Conservation (phyloP, 2,113 vertebrate genomes). For the Uria aalge region DNA sequence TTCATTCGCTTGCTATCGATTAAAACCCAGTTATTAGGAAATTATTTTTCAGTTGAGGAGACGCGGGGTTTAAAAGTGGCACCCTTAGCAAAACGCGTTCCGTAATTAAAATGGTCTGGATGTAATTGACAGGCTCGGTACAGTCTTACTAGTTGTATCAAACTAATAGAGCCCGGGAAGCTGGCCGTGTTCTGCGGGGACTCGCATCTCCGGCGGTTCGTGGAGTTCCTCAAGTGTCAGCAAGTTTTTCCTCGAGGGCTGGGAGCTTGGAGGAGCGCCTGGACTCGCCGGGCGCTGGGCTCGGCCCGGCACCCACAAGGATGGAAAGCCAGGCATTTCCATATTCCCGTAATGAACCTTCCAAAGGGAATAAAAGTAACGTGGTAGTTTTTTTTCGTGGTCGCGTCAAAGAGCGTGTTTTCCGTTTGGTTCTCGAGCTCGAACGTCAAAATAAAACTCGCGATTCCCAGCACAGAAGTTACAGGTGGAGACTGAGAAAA, state of each 20-base stretch:
- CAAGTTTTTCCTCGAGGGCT: neutral
- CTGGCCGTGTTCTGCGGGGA: neutral
- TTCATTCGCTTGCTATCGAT: rapidly evolving
- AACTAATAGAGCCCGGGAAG: rapidly evolving
- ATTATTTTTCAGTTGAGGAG: neutral
- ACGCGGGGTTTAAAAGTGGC: neutral
- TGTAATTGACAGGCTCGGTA: neutral
- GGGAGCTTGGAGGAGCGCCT: neutral
- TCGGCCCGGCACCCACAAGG: neutral
- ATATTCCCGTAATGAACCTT: rapidly evolving
- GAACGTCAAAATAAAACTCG: neutral
- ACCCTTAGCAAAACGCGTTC: neutral
- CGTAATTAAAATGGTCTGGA: neutral
- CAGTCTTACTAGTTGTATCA: rapidly evolving
- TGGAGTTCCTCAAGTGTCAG: neutral
- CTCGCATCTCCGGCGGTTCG: neutral
- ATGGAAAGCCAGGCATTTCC: neutral
- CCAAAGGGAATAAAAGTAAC: neutral
- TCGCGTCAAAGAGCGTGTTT: rapidly evolving
- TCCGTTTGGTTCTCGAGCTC: neutral
- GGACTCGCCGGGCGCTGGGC: neutral
- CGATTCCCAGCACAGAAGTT: rapidly evolving
- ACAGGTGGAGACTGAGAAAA: neutral
- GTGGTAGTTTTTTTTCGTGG: neutral
- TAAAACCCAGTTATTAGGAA: neutral